Base-by-base conservation (phyloP, 2,113 vertebrate genomes). In the Paraplagusia blochii region DNA sequence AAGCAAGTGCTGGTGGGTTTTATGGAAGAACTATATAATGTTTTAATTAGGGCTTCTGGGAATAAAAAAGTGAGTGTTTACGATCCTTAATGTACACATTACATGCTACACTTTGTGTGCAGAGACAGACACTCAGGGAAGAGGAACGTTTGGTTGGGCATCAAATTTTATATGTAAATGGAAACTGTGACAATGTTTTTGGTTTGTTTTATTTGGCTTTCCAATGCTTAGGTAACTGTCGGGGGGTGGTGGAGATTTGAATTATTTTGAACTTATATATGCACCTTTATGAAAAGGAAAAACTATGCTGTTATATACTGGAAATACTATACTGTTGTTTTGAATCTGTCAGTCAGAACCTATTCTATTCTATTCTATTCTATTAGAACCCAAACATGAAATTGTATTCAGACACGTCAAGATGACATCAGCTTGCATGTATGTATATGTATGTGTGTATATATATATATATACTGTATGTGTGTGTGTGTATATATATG, bases 91-190 rank as follows among this genome's bases (percentile, higher is more conserved):
- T 39, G 34, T 42, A 17, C 47, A 45, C 35, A 49, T 35, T n/a
- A 5, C n/a, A 18, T 39, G 48, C 9, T 15, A 11, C 5, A 12
- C 13, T 44, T 39, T 43, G 40, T 19, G 38, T 14, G 44, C 39
- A 0, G 9, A 57, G 46, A 49, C 13, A 5, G 1, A 11, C n/a
- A 58, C n/a, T 50, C 52, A 19, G 42, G 50, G 57, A 3, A 40
- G 54, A 48, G 63, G 63, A 74, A 71, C 58, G 73, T 85, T 79
- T 83, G 78, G 77, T 35, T 65, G 66, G 7, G 38, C 58, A 73
- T 83, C 80, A 75, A 80, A 74, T 60, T 86, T 85, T 74, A 82
- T 76, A 72, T 66, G 70, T 59, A 63, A 80, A 69, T 82, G 84
- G 82, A 86, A 88, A 86, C 68, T 83, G 77, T 52, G 59, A 61